Conservation (phyloP, 2,888 invertebrate species). For the Dicycla oo region DNA sequence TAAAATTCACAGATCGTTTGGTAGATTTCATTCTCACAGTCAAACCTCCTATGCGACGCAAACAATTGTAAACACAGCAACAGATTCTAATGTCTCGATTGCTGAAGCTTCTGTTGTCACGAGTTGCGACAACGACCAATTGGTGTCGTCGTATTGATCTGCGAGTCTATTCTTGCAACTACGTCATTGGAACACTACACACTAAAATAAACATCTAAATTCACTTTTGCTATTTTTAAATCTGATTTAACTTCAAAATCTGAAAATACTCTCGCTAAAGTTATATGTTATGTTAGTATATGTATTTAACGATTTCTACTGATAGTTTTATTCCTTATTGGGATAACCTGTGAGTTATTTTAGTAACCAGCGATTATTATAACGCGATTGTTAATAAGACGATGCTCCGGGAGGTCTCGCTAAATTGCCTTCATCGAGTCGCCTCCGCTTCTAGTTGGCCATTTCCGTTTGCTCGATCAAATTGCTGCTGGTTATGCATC, state of each 20-base stretch:
- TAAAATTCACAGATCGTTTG: slow-evolving; percentile 29
- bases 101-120: slow-evolving; percentile 74
- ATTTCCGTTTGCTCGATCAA: slow-evolving; percentile 81
- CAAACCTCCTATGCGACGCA: slow-evolving; percentile 23
- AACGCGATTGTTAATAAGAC: slow-evolving; percentile 70
- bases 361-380: slow-evolving; percentile 29
- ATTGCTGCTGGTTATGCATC: slow-evolving; percentile 73
- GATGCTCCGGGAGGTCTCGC: slow-evolving; percentile 66
- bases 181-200: slow-evolving; percentile 74
- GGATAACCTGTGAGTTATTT: not conserved
- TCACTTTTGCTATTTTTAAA: slow-evolving; percentile 41
- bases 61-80: slow-evolving; percentile 70
- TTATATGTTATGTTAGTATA: not conserved
- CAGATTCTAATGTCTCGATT: slow-evolving; percentile 72
- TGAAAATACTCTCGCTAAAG: not conserved
- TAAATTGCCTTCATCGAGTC: slow-evolving; percentile 74
- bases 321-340: not conserved
- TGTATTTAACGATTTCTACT: not conserved
- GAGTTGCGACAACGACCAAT: slow-evolving; percentile 77
- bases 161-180: slow-evolving; percentile 71
- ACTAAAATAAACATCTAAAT: slow-evolving; percentile 71
- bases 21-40: slow-evolving; percentile 37
- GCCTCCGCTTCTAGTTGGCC: slow-evolving; percentile 79
- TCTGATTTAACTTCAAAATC: slow-evolving; percentile 25
- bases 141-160: slow-evolving; percentile 86